Conservation (phyloP, 2,113 vertebrate genomes). For the Tinamus guttatus region DNA sequence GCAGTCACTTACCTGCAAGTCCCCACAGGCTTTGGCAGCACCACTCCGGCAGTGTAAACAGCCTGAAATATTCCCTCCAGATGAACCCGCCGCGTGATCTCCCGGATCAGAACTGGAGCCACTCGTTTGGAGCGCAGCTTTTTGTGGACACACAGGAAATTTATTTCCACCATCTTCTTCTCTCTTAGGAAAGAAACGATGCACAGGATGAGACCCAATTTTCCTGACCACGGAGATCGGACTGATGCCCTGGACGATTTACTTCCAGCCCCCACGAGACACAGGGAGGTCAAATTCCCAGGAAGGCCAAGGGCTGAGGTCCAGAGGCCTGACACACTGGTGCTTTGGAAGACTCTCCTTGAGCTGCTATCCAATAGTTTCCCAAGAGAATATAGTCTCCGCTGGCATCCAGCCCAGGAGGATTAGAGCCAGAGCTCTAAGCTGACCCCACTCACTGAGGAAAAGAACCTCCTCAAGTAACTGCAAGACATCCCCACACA, state of each 20-base stretch:
- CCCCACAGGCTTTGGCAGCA: slow-evolving; percentile 96
- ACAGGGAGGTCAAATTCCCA: background rate
- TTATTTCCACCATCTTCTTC: slow-evolving; percentile 99
- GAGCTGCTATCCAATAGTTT: background rate
- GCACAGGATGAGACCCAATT: background rate
- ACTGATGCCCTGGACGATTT: background rate
- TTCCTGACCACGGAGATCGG: background rate
- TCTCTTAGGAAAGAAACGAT: slow-evolving; percentile 78
- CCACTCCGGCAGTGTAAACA: slow-evolving; percentile 96
- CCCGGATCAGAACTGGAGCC: slow-evolving; percentile 94
- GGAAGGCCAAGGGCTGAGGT: background rate
- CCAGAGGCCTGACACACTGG: background rate
- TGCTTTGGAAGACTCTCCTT: background rate
- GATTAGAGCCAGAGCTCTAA: background rate
- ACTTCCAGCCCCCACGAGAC: background rate
- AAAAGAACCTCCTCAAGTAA: background rate
- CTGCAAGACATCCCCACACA: background rate
- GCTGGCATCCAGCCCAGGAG: background rate
- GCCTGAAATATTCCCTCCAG: slow-evolving; percentile 98
- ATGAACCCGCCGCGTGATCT: slow-evolving; percentile 96
- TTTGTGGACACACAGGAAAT: slow-evolving; percentile 98
- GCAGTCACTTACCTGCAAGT: slow-evolving; percentile 89
- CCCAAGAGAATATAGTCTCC: background rate
- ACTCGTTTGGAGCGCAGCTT: slow-evolving; percentile 98
- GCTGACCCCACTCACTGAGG: fast-evolving